Evolutionary conservation across 2,888 invertebrate genomes (phyloP), one percentile per base, ranked within the genome.

Genomic region (Trisateles emortualis): DNA sequence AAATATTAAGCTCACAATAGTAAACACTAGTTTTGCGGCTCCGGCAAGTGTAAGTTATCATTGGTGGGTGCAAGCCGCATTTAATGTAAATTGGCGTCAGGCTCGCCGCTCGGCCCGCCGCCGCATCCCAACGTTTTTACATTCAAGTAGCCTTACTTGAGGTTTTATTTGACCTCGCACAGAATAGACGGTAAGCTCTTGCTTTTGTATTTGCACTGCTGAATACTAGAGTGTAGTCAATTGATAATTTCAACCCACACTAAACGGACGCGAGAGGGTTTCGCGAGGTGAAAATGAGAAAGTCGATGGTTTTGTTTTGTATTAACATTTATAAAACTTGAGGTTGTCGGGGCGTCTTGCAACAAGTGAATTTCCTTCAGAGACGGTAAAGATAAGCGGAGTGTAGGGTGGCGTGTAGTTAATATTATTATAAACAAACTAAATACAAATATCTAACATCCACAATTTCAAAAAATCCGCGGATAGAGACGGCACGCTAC

Each of bases 31-130:
- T 73, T 75, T 72, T 65, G 77, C 71, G 73, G 78, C 76, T 74
- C 71, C 64, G 64, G 72, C 72, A 73, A 85, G 81, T 87, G 83
- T 84, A 81, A 87, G 83, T 84, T 89, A 88, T 88, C 86, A 86
- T 85, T 83, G 77, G 82, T 76, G 77, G 81, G 75, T 74, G 82
- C 81, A 80, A 77, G 81, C 90, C 89, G 89, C 90, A 86, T 89
- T 90, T 89, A 89, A 91, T 90, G 90, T 86, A 90, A 91, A 90
- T 91, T 86, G 86, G 81, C 83, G 83, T 81, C 83, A 84, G 78
- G 70, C 72, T 72, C 72, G 72, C 78, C 78, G 76, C 76, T 72
- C 67, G 74, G 69, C 75, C 78, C 78, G 67, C 8, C n/a, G 75
- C 81, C 83, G 85, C 83, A 82, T 81, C 81, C 84, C 81, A 78